These are phyloP conservation scores for Antheraea mylitta DNA, from an alignment of 1,140 invertebrate species.

Conservation along the genomic window DNA sequence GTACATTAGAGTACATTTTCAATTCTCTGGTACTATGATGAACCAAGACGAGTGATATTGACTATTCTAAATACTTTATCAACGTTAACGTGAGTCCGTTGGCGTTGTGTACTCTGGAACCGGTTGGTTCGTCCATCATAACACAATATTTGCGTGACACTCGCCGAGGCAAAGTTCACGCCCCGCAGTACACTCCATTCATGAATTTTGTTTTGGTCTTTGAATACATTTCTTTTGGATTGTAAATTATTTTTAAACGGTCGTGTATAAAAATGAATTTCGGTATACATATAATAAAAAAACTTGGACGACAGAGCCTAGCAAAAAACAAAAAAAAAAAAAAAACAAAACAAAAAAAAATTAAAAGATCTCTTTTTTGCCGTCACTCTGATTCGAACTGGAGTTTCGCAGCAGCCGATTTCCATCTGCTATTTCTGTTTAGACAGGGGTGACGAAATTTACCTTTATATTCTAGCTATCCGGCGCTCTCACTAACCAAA, in stretches of 20 bases:
- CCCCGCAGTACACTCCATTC: conserved; percentile 41
- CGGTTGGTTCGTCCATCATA: conserved; percentile 40
- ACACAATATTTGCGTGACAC: conserved; percentile 49
- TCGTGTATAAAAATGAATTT: no score
- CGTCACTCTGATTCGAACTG: no score
- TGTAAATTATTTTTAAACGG: background rate
- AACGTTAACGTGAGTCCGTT: conserved; percentile 20
- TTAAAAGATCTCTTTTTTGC: no score
- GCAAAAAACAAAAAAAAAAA: no score
- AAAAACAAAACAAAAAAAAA: no score
- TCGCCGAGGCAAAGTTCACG: conserved; percentile 29
- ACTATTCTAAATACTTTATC: background rate
- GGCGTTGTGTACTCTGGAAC: conserved; percentile 41
- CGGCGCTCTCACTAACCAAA: no score
- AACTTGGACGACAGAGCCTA: no score
- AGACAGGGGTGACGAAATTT: no score
- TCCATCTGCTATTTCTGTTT: no score
- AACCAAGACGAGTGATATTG: background rate
- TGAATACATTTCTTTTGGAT: background rate
- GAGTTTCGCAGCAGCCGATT: no score
- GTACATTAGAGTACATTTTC: background rate
- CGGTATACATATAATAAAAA: no score
- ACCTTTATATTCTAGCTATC: no score
- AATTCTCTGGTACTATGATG: background rate
- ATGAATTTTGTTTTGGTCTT: conserved; percentile 25